Evolutionary conservation across 2,797 vertebrate genomes (phyloP).

Genomic region (Morus bassanus): DNA sequence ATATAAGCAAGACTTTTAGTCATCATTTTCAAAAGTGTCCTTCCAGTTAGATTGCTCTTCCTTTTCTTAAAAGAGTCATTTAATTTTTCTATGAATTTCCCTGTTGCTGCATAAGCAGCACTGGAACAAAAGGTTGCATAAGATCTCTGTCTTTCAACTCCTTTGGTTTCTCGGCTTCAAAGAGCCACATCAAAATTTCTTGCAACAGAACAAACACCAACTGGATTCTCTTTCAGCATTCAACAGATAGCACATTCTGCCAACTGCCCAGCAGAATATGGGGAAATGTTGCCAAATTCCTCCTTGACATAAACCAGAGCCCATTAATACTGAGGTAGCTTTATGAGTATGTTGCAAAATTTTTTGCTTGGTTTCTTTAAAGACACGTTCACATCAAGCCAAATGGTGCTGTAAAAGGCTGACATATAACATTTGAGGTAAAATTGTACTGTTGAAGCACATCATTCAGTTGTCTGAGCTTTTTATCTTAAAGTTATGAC

Average conservation of each 20-base stretch:
- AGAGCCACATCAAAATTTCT: not conserved
- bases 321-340: not conserved
- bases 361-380: not conserved
- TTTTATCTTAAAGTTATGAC: not conserved
- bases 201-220: not conserved
- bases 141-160: not conserved
- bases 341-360: not conserved
- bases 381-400: not conserved
- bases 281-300: not conserved
- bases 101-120: not conserved
- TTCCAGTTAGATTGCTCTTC: not conserved
- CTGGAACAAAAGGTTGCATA: not conserved
- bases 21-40: not conserved
- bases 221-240: not conserved
- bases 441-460: not conserved
- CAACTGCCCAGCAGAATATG: not conserved
- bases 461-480: not conserved
- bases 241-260: not conserved
- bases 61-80: not conserved
- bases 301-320: not conserved
- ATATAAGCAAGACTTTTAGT: not conserved
- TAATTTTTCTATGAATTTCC: not conserved
- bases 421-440: not conserved
- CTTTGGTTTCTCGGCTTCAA: not conserved
- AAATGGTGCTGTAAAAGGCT: not conserved